Evolutionary conservation across 2,113 vertebrate genomes (phyloP), one percentile per base, ranked within the genome.

Genomic region (Sturnus vulgaris): DNA sequence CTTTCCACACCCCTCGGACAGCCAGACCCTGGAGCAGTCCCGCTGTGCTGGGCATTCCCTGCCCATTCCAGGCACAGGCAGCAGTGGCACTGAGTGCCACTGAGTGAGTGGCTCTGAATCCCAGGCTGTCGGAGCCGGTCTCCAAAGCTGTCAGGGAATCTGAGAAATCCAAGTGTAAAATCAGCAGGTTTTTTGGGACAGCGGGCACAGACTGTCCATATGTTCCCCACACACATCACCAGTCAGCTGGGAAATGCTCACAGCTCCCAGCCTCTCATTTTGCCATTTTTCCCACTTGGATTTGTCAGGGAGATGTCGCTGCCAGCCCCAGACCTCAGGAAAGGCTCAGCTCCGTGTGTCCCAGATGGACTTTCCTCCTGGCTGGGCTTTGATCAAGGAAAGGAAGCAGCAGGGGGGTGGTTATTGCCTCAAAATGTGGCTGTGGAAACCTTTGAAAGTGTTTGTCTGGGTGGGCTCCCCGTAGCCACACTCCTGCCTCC

Each of bases 221-320:
- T 96, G 94, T 85, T 97, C 85, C 92, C 86, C 95, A 88, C 94
- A 93, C 96, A 96, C 96, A 97, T 96, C 95, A 89, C 96, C 90
- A 93, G 93, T 89, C 96, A 97, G 59, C 93, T 96, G 96, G 95
- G 95, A 94, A 94, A 91, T 64, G 90, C 78, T 46, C 86, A 64
- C 92, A 89, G 86, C 88, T 95, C 78, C 55, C 17, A 91, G 82
- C 95, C 93, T 94, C 95, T 94, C 95, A 71, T 86, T 95, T 93
- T 55, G n/a, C 90, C 80, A 7, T 86, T 80, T 90, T 42, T 91
- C 93, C 88, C 40, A 10, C 83, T 92, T 95, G 92, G 92, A 94
- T 94, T 97, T 97, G 95, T 97, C 96, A 97, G 95, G 86, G 83
- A 96, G 77, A 87, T 94, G 88, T 93, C 4, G 17, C 53, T 96